Conservation (phyloP, 2,888 invertebrate genomes). For the Cheilosia variabilis region DNA sequence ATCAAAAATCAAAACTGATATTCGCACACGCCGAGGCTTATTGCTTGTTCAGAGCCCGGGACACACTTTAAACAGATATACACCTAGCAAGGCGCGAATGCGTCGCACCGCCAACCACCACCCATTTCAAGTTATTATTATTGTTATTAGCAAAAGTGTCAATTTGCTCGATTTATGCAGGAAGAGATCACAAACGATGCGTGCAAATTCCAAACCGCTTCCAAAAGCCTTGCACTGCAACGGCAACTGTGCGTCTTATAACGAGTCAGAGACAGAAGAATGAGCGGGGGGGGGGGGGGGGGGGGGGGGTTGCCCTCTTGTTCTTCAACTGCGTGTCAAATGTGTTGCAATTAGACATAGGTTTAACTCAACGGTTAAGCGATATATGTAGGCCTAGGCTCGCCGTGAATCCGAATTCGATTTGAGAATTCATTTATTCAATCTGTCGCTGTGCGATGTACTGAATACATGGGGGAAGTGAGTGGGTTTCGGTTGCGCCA, state of each 20-base stretch:
- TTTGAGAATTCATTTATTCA: slow-evolving; percentile 72
- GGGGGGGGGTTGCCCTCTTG: not conserved
- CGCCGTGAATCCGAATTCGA: slow-evolving; percentile 68
- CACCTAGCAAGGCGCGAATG: slow-evolving; percentile 29
- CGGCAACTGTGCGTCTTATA: slow-evolving; percentile 61
- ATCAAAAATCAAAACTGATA: slow-evolving; percentile 71
- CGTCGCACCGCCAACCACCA: slow-evolving; percentile 65
- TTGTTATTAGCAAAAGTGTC: slow-evolving; percentile 81
- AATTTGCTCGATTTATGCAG: slow-evolving; percentile 78
- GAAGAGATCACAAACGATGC: slow-evolving; percentile 75
- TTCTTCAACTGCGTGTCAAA: slow-evolving; percentile 65
- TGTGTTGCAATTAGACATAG: slow-evolving; percentile 52
- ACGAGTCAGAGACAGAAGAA: slow-evolving; percentile 12
- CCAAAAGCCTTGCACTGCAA: slow-evolving; percentile 10
- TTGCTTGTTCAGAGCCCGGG: slow-evolving; percentile 4
- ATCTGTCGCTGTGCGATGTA: slow-evolving; percentile 8
- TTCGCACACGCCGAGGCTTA: slow-evolving; percentile 12
- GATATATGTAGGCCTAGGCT: slow-evolving; percentile 41
- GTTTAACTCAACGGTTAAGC: slow-evolving; percentile 28
- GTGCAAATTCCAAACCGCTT: slow-evolving; percentile 70
- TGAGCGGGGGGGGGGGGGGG: too few species aligned
- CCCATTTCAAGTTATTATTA: slow-evolving; percentile 69
- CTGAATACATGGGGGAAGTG: slow-evolving; percentile 30
- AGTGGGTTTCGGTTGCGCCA: slow-evolving; percentile 42
- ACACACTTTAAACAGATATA: slow-evolving; percentile 12